Base-by-base conservation (phyloP, 2,888 invertebrate genomes). In the Bugulina stolonifera region DNA sequence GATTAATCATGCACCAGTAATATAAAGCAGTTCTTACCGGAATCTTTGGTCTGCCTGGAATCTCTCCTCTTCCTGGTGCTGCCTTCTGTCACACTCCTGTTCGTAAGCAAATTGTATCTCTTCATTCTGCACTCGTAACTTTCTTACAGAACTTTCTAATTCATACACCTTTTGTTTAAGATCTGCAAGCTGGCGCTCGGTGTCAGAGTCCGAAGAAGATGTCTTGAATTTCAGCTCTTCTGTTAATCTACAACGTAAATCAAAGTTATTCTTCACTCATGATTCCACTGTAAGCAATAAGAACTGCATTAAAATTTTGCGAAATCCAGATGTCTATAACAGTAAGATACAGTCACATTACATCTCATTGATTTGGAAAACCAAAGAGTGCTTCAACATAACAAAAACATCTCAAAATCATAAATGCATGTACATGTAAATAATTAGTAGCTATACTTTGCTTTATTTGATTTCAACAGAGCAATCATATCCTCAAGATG, bases 51-150 rank as follows among this genome's bases (percentile, higher is more conserved):
- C 64, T 32, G 64, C 64, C 32, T 34, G 2, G n/a, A 14, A 64
- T n/a, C 64, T 25, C 64, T 64, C 64, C 32, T 64, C 64, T 32
- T 64, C 64, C 32, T 64, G 25, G 25, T 29, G 10, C 64, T 64
- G 64, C 5, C 64, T 25, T 64, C 64, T 64, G 25, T 64, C 64
- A 32, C 64, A 64, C 34, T 64, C 64, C n/a, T 64, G 27, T n/a
- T 64, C 64, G 32, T 32, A 64, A 3, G 64, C 64, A 32, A 81
- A 82, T 76, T 82, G 81, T 72, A 81, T 74, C 43, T 78, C 79
- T 73, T 82, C 82, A 64, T 78, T 77, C 69, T 78, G 77, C 75
- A 81, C 81, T 70, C 76, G 74, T 1, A 76, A 71, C 69, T 78
- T 78, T 70, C 75, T 73, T 71, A 79, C 73, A 71, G 78, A 77